These are phyloP conservation scores for Sialis lutaria DNA, from an alignment of 2,888 invertebrate genomes.

Conservation along the genomic window DNA sequence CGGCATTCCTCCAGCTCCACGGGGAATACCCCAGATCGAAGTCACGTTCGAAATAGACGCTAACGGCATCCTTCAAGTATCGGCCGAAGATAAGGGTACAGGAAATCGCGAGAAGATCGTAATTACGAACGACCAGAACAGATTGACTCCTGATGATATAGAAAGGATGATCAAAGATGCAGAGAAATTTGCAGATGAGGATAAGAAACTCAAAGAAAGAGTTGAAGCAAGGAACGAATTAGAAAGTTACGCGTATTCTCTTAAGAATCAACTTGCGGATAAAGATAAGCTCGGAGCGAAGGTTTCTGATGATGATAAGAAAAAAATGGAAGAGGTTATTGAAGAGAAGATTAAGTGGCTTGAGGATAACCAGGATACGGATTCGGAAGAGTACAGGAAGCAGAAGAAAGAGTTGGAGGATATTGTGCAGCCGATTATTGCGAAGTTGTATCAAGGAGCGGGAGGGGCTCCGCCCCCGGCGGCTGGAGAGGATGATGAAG, in stretches of 20 bases:
- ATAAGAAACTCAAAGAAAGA: conserved; percentile 88
- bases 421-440: conserved; percentile 91
- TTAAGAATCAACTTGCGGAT: conserved; percentile 92
- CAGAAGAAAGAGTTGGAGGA: conserved; percentile 92
- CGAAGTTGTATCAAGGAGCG: conserved; percentile 83
- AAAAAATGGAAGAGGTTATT: conserved; percentile 89
- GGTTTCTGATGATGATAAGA: conserved; percentile 73
- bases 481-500: conserved; percentile 47
- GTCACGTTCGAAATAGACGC: conserved; percentile 91
- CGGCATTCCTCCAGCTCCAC: conserved; percentile 87
- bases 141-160: conserved; percentile 94
- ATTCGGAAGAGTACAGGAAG: conserved; percentile 80
- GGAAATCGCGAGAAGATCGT: conserved; percentile 98
- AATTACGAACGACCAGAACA: conserved; percentile 96
- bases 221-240: conserved; percentile 94
- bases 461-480: conserved; percentile 61
- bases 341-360: conserved; percentile 97
- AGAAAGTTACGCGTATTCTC: conserved; percentile 91
- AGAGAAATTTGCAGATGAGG: conserved; percentile 97
- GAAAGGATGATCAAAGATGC: conserved; percentile 99
- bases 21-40: conserved; percentile 88
- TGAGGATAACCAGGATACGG: conserved; percentile 86
- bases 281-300: conserved; percentile 96
- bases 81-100: conserved; percentile 98
- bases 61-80: conserved; percentile 87